Evolutionary conservation across 1,140 invertebrate genomes (phyloP), one percentile per base, ranked within the genome.

Genomic region (Zaprionus capensis): DNA sequence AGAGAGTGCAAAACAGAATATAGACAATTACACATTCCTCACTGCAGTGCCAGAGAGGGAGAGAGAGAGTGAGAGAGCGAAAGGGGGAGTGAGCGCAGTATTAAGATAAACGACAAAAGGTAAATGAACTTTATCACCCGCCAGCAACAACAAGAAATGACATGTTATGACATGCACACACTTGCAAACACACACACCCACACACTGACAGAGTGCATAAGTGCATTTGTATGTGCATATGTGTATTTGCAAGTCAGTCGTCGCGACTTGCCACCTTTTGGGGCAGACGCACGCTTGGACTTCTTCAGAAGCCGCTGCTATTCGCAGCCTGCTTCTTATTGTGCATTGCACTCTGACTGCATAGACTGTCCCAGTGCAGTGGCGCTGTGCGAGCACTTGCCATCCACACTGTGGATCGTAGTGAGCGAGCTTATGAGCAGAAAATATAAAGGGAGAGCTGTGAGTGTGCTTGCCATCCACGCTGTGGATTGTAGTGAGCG

Each of bases 111-210:
- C 77, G 83, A 79, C 78, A 78, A 87, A 87, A 87, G 86, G 86
- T 91, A 86, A 91, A 91, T 87, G 86, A 91, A 91, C 86, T 91
- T 82, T 87, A 91, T 80, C 84, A 88, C 69, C 81, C 83, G 76
- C 55, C 69, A 76, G 69, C 68, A 76, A 72, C 66, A 85, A 70
- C 73, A 70, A 85, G 73, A 64, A 68, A 65, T 74, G 73, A 80
- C 72, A 78, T 77, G 74, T 76, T 76, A 76, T 65, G 68, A 71
- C 41, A 58, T 28, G 67, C 55, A 69, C 55, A 38, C 55, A 53
- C 49, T 44, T 24, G 34, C 20, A 68, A 12, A 61, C n/a, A 69
- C 34, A 65, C 62, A 57, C 49, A 22, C 38, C 12, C 49, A 15
- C 15, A 41, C 14, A 61, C 20, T 51, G 2, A 41, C 15, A 36